These are phyloP conservation scores for Monochamus alternatus DNA, from an alignment of 2,888 invertebrate genomes.

Conservation along the genomic window DNA sequence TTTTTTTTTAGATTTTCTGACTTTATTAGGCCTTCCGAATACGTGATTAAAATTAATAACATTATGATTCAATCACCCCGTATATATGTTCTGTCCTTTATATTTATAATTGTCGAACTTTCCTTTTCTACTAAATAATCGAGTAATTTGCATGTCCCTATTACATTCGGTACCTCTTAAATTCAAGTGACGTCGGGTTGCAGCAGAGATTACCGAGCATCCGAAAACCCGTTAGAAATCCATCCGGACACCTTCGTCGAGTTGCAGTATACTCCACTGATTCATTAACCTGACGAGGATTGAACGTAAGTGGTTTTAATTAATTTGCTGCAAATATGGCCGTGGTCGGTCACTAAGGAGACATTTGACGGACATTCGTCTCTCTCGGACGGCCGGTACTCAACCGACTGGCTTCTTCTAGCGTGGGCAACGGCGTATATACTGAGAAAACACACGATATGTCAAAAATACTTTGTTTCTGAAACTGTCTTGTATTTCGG, in stretches of 20 bases:
- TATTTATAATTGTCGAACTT: too few species aligned
- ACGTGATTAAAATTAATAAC: too few species aligned
- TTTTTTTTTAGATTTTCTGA: too few species aligned
- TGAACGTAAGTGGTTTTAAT: slow-evolving; percentile 54
- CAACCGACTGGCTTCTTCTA: slow-evolving; percentile 43
- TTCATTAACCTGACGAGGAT: slow-evolving; percentile 46
- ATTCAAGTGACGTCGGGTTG: neutral
- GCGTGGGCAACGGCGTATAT: slow-evolving; percentile 29
- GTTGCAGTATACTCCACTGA: slow-evolving; percentile 35
- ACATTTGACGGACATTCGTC: slow-evolving; percentile 58
- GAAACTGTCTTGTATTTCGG: too few species aligned
- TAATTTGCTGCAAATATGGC: slow-evolving; percentile 61
- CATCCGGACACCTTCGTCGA: slow-evolving; percentile 33
- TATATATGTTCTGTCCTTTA: too few species aligned
- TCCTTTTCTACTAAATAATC: too few species aligned
- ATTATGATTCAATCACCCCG: too few species aligned
- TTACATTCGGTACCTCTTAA: neutral
- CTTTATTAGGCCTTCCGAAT: too few species aligned
- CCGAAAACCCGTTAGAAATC: slow-evolving; percentile 37
- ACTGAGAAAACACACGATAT: neutral
- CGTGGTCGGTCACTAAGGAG: slow-evolving; percentile 55
- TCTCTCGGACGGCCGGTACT: slow-evolving; percentile 54
- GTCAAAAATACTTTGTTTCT: too few species aligned
- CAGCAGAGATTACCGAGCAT: slow-evolving; percentile 7
- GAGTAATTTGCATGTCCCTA: neutral